Base-by-base conservation (phyloP, 2,888 invertebrate genomes). In the Cantharis lateralis region DNA sequence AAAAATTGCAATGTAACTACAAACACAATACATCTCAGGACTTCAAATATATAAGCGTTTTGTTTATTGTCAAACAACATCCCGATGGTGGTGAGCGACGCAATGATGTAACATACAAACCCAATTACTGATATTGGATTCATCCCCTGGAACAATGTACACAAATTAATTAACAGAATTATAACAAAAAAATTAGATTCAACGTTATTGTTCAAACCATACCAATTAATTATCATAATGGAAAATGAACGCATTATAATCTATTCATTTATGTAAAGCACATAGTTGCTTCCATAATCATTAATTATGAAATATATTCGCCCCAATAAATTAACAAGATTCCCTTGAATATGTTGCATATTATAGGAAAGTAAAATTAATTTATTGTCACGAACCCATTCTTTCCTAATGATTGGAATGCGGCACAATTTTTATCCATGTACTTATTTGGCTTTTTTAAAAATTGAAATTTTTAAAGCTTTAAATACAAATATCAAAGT, bases 41-140 rank as follows among this genome's bases (percentile, higher is more conserved):
- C 89, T 87, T 95, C 95, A 48, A 93, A 88, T 1, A 91, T 83
- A 9, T 91, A 90, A 0, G 93, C 93, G 81, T 91, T 89, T 9
- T 90, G 89, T 63, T 91, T 91, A 82, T 92, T 91, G 82, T 95
- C 95, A 82, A 95, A 92, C 10, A 95, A 85, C 90, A 94, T 90
- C 0, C 95, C 94, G 70, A 95, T 93, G 20, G 92, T 89, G 0
- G 93, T 93, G 13, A 95, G 87, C 0, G 94, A 93, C 2, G 91
- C 90, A 66, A 94, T 90, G 80, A 94, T 92, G 89, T 93, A 94
- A 64, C 90, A 78, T 0, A 93, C 91, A 83, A 91, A 91, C 69
- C 90, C 87, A 13, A 91, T 86, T 2, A 92, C 91, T 3, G 91
- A 90, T 11, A 91, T 81, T 62, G 92, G 92, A 76, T 90, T 91